phyloP scores from a whole-genome alignment of 2,113 vertebrate species.

The Eudyptes chrysolophus region DNA sequence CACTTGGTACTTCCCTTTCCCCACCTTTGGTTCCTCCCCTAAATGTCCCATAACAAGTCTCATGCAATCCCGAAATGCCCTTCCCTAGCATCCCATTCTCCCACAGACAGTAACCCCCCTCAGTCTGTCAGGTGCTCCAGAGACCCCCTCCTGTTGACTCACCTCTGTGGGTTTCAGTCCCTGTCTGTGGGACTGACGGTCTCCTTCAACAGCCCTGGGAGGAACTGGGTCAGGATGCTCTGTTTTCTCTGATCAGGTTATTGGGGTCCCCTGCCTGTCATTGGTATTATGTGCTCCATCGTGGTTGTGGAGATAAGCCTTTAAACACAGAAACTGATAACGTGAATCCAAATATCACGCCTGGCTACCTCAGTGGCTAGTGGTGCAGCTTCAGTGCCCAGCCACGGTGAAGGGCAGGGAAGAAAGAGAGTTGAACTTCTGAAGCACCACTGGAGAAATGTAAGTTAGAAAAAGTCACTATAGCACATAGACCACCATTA shows the following conservation, averaged over 20 bases:
- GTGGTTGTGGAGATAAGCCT: not conserved
- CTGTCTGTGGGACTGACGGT: not conserved
- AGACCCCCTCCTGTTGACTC: not conserved
- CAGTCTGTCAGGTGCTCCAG: not conserved
- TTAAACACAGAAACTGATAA: not conserved
- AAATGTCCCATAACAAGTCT: not conserved
- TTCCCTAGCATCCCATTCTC: not conserved
- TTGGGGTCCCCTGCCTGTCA: not conserved
- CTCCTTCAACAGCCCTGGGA: not conserved
- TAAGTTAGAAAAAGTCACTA: not conserved
- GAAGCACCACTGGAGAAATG: not conserved
- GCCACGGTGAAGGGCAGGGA: fast-evolving
- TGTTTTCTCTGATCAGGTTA: not conserved
- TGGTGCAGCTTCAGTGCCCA: not conserved
- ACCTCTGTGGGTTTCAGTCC: not conserved
- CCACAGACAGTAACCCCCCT: too few relatives aligned
- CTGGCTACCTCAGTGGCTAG: not conserved
- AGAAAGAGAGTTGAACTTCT: not conserved
- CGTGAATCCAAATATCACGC: not conserved
- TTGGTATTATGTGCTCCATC: fast-evolving
- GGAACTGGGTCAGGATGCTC: not conserved
- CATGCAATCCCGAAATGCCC: not conserved
- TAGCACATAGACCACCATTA: not conserved
- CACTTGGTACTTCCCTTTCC: not conserved
- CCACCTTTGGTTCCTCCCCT: not conserved